These are phyloP conservation scores for Circaetus gallicus DNA, from an alignment of 2,113 vertebrate genomes.

Conservation along the genomic window DNA sequence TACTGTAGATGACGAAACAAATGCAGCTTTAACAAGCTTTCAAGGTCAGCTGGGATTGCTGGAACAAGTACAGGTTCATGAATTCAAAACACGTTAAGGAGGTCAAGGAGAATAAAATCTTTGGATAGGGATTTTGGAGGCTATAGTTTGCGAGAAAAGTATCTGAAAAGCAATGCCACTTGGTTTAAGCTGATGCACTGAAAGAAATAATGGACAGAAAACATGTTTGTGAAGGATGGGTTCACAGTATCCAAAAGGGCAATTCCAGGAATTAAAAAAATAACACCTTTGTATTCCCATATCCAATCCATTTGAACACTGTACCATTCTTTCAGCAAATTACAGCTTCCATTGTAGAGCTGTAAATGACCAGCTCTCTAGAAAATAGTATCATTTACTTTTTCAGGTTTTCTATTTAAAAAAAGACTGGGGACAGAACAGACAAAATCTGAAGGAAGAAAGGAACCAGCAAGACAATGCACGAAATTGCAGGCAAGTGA, in stretches of 20 bases:
- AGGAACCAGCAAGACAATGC: background rate
- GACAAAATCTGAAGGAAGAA: background rate
- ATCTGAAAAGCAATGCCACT: background rate
- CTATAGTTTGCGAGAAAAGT: background rate
- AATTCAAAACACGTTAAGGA: background rate
- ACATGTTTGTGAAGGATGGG: background rate
- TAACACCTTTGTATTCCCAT: background rate
- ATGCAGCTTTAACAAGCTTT: slow-evolving; percentile 14
- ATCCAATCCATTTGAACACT: background rate
- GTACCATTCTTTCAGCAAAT: background rate
- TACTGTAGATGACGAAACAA: background rate
- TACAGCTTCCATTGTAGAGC: background rate
- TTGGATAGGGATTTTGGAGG: background rate
- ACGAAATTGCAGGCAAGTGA: background rate
- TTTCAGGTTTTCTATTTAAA: background rate
- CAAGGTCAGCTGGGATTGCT: background rate
- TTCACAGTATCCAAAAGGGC: background rate
- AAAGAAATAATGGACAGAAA: background rate
- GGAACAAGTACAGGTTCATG: background rate
- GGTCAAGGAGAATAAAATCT: background rate
- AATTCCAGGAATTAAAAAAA: background rate
- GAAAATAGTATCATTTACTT: background rate
- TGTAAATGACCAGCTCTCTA: background rate
- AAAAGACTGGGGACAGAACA: background rate
- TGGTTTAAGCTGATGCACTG: background rate